Conservation (phyloP, 2,797 vertebrate genomes). For the Notoglanidium macrostoma region DNA sequence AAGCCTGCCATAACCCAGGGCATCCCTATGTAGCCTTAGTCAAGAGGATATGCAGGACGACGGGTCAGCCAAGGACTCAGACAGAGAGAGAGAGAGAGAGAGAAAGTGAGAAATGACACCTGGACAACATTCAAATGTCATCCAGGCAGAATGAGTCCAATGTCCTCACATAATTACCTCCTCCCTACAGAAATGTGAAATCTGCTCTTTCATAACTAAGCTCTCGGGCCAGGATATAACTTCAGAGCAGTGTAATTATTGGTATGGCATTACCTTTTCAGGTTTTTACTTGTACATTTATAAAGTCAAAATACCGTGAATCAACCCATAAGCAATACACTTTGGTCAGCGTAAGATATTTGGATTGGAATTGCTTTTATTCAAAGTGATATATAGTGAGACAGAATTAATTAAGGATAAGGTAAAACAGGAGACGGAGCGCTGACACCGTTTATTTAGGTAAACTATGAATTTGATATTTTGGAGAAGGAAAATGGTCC, state of each 20-base stretch:
- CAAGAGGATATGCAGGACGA: background rate
- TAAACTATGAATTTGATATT: background rate
- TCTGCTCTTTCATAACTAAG: background rate
- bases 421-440: background rate
- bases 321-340: background rate
- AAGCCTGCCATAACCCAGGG: background rate
- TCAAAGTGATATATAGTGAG: background rate
- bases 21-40: background rate
- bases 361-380: background rate
- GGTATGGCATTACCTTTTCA: background rate
- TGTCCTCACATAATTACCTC: background rate
- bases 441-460: background rate
- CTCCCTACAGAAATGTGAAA: constrained; percentile 11
- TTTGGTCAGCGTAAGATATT: background rate
- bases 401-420: background rate
- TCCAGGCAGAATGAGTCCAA: constrained; percentile 7
- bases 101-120: background rate
- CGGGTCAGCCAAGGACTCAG: constrained; percentile 1
- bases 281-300: background rate
- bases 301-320: background rate
- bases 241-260: background rate
- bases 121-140: constrained; percentile 15
- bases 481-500: background rate
- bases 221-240: background rate
- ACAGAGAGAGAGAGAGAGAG: background rate